Base-by-base conservation (phyloP, 2,888 invertebrate genomes). In the Nomada flava region DNA sequence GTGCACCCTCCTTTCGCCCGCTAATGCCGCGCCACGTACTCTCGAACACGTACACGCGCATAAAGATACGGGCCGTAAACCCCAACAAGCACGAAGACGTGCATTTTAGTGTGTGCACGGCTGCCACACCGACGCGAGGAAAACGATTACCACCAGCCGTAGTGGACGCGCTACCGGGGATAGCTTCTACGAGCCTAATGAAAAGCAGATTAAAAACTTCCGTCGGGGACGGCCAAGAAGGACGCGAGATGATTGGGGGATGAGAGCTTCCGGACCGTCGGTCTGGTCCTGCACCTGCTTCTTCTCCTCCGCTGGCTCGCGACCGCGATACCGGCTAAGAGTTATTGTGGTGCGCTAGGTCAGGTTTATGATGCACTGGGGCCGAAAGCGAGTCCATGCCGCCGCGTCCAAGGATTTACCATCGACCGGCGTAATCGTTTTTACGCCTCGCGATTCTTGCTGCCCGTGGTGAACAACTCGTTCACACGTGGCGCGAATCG, bases 1-100 rank as follows among this genome's bases (percentile, higher is more conserved):
- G 53, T 47, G 42, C 71, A 62, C 72, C 59, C 79, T 7, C 57
- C 76, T 83, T 75, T 60, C 89, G 86, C 89, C 36, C 90, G 92
- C 93, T 93, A 93, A 93, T 93, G 92, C 92, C 90, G 89, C 88
- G 88, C 91, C 89, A 90, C 92, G 91, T 91, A 91, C 87, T 89
- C 86, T 87, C 89, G 85, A 88, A 88, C 88, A 85, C 86, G 87
- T 87, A 89, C 89, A 85, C 89, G 83, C 87, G 85, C 89, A 85
- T 88, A 89, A 88, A 88, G 89, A 90, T 89, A 89, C 88, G 88
- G 88, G 85, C 91, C 91, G 91, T 92, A 92, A 92, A 92, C 90
- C 89, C 90, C 88, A 85, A 88, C 90, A 87, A 85, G 83, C 87
- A 81, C 86, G 83, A 88, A 86, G 87, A 85, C 87, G 88, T 82